Percentiles rank a stretch among this genome's conserved stretches.
Evolutionary conservation across 2,113 vertebrate genomes (phyloP).

Genomic region (Orycteropus afer): DNA sequence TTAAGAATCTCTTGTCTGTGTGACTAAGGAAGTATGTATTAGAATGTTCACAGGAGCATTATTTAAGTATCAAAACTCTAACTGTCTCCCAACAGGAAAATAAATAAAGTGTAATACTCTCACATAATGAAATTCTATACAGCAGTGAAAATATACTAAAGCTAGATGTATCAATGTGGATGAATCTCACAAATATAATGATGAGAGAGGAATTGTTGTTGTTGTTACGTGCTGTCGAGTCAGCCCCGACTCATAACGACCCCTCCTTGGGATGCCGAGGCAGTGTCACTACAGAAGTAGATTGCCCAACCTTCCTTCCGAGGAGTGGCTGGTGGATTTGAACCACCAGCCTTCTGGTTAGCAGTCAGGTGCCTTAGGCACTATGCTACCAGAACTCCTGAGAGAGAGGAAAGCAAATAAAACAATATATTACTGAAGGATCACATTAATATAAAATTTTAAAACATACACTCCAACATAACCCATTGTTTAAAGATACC

Average conservation of each 20-base stretch:
- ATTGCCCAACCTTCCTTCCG: too few species aligned
- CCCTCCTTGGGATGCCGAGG: too few species aligned
- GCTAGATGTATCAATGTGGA: too few species aligned
- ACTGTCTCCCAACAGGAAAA: neutral
- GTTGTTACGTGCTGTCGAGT: too few species aligned
- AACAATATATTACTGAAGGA: neutral
- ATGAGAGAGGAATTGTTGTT: too few species aligned
- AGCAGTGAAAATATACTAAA: neutral
- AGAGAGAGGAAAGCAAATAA: neutral
- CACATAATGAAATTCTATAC: neutral
- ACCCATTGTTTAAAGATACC: neutral
- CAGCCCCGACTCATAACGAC: too few species aligned
- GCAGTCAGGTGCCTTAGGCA: too few species aligned
- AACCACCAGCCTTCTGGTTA: too few species aligned
- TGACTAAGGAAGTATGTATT: neutral
- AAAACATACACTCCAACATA: neutral
- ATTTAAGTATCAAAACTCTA: neutral
- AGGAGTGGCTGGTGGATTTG: too few species aligned
- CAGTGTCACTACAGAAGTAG: too few species aligned
- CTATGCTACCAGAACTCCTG: too few species aligned
- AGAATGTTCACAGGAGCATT: neutral
- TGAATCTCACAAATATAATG: too few species aligned
- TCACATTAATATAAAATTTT: neutral
- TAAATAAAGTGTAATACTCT: neutral
- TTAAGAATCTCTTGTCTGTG: neutral